Evolutionary conservation across 92 coral and sea anemone genomes (phyloP).

Genomic region (Zoanthus gigantus): DNA sequence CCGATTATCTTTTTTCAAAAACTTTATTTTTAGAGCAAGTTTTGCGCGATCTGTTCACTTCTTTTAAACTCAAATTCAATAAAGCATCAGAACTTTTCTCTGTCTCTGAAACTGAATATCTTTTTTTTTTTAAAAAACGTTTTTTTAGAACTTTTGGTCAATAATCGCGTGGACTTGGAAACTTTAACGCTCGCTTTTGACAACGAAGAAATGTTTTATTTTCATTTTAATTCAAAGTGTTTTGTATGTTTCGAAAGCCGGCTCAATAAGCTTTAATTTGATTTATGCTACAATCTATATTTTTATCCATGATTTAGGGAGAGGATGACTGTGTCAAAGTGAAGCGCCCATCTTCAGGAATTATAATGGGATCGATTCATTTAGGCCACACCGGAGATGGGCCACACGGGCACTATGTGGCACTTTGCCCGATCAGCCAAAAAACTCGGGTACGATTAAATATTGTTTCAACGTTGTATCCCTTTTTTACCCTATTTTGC

Average conservation of each 20-base stretch:
- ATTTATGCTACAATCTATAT: slow-evolving; percentile 8
- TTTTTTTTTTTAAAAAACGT: neutral
- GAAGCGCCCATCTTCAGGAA: slow-evolving; percentile 12
- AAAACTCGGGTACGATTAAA: slow-evolving; percentile 6
- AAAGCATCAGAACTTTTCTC: slow-evolving; percentile 4
- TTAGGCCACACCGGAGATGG: slow-evolving; percentile 14
- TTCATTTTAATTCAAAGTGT: slow-evolving; percentile 7
- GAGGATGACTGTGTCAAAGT: slow-evolving; percentile 14
- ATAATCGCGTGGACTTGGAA: neutral
- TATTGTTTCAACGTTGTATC: slow-evolving; percentile 4
- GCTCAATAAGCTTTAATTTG: slow-evolving; percentile 12
- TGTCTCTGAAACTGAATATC: neutral
- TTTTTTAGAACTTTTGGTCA: no score
- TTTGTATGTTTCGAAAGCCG: slow-evolving; percentile 14
- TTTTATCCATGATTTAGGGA: slow-evolving; percentile 9
- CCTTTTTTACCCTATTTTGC: slow-evolving; percentile 13
- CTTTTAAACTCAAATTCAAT: slow-evolving; percentile 7
- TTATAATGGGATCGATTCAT: slow-evolving; percentile 9
- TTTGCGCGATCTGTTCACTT: slow-evolving; percentile 12
- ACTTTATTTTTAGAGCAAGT: neutral
- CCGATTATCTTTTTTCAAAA: neutral
- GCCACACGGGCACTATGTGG: slow-evolving; percentile 14
- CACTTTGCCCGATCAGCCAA: slow-evolving; percentile 16
- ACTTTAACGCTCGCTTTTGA: slow-evolving; percentile 14
- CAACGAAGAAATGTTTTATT: slow-evolving; percentile 12